A percentile compares a stretch with the other conserved stretches of the same genome.
Evolutionary conservation across 2,797 vertebrate genomes (phyloP).

Genomic region (Anisognathus igniventris): DNA sequence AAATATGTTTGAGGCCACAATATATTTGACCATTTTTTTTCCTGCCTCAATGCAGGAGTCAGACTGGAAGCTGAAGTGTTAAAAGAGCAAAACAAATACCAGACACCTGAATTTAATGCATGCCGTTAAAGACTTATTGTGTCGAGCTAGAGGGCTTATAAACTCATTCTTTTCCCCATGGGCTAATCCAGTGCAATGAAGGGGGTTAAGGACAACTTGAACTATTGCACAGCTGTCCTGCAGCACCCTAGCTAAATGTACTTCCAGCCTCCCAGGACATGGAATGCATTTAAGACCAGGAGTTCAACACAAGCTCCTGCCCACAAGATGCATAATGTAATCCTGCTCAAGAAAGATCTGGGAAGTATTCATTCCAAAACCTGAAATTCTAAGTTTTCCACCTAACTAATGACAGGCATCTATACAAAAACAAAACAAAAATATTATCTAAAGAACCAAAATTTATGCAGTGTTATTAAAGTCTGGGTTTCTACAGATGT

Average conservation of each 20-base stretch:
- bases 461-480: conserved; percentile 32
- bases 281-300: neutral
- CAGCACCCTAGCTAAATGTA: neutral
- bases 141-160: neutral
- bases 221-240: neutral
- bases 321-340: neutral
- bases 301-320: neutral
- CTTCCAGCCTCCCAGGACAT: neutral
- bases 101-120: neutral
- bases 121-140: neutral
- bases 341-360: neutral
- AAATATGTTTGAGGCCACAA: neutral
- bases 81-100: neutral
- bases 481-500: conserved; percentile 39
- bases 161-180: neutral
- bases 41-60: neutral
- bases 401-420: neutral
- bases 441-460: conserved; percentile 35
- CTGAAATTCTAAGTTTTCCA: neutral
- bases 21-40: neutral
- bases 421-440: neutral
- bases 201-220: neutral
- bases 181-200: neutral
- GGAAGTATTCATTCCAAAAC: neutral
- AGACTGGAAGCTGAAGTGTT: neutral